Base-by-base conservation (phyloP, 2,113 vertebrate genomes). In the Pseudonaja textilis region DNA sequence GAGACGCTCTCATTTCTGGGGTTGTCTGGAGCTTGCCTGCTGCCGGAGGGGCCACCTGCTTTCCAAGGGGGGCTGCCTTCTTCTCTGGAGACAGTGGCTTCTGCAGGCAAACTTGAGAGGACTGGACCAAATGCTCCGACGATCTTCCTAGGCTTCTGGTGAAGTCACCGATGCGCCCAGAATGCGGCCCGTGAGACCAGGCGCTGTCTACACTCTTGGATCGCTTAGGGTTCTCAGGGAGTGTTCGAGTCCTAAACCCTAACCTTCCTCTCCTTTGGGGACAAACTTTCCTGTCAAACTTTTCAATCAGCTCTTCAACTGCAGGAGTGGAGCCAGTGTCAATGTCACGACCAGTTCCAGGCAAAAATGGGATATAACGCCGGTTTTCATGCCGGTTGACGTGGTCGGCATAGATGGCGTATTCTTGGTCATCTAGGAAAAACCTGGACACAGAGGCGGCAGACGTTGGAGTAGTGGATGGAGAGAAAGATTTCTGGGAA, bases 351-450 rank as follows among this genome's bases (percentile, higher is more conserved):
- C 99, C 99, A 0, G 99, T 99, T 69, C 99, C 99, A 0, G 99
- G 98, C 90, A 98, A 69, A 96, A 99, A 99, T 0, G 99, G 99
- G 81, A 99, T 99, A 87, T 99, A 99, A 50, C 99, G 98, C 29
- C 99, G 97, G 93, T 99, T 99, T 90, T 99, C 98, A 0, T 99
- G 99, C 0, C 99, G 98, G 94, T 99, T 99, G 81, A 99, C 99
- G 0, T 97, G 98, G 94, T 99, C 99, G 0, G 98, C 98, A 0
- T 98, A 99, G 56, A 99, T 98, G 52, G 98, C 98, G 0, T 98
- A 98, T 50, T 99, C 98, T 26, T 98, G 98, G 11, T 99, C 99
- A 10, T 99, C 99, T 2, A 97, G 95, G 26, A 97, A 92, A 89
- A 97, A 95, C 29, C 97, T 98, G 90, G 98, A 98, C 0, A 98